phyloP scores from a whole-genome alignment of 2,797 vertebrate genomes.

The Sebastes glaucus region DNA sequence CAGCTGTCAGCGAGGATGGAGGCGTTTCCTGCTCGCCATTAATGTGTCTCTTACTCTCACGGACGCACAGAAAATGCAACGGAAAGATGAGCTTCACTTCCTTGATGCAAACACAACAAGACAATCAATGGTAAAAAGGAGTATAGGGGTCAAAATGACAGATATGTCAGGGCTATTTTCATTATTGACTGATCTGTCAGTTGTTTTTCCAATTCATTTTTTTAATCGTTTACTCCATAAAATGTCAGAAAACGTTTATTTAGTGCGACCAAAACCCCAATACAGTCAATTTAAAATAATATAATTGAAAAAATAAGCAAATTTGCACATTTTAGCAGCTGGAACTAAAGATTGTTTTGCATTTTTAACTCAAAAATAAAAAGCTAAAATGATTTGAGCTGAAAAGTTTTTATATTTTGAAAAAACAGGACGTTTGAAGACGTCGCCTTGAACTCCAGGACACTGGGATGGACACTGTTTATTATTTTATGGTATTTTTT shows the following conservation, averaged over 20 bases:
- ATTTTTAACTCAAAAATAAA: neutral
- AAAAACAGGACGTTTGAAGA: neutral
- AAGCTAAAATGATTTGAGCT: neutral
- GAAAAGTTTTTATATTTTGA: neutral
- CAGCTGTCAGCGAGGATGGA: slow-evolving; percentile 28
- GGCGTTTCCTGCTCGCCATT: neutral
- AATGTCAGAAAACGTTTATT: neutral
- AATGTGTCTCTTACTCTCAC: neutral
- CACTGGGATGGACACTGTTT: neutral
- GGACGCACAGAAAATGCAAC: neutral
- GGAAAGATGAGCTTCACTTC: neutral
- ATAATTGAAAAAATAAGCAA: neutral
- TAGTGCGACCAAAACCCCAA: neutral
- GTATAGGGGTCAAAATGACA: neutral
- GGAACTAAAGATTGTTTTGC: neutral
- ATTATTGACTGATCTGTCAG: neutral
- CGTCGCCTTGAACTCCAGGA: neutral
- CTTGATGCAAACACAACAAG: neutral
- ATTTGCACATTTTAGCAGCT: neutral
- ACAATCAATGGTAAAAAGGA: neutral
- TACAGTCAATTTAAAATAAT: neutral
- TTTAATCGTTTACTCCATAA: neutral
- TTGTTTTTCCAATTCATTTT: neutral
- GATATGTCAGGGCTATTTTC: neutral
- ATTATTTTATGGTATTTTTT: neutral